Conservation (phyloP, 1,140 invertebrate species). For the Sitodiplosis mosellana region DNA sequence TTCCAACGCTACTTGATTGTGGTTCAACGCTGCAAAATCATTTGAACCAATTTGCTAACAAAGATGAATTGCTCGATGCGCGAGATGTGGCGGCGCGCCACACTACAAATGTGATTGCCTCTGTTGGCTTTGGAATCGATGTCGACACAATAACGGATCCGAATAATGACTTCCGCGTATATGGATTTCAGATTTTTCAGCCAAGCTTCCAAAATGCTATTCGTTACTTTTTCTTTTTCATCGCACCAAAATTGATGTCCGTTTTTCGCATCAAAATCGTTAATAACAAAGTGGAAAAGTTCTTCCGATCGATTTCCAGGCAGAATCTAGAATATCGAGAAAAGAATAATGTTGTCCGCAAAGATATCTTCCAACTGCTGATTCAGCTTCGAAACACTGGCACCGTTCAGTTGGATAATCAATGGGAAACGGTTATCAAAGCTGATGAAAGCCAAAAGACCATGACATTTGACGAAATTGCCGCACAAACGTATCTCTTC, state of each 20-base stretch:
- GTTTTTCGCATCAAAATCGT: background rate
- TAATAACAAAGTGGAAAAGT: background rate
- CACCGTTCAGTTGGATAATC: slow-evolving; percentile 12
- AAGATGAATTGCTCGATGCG: slow-evolving; percentile 6
- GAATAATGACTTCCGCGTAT: slow-evolving; percentile 10
- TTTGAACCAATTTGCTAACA: slow-evolving; percentile 8
- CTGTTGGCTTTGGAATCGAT: slow-evolving; percentile 21
- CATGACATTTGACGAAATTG: slow-evolving; percentile 16
- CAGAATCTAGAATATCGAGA: slow-evolving; percentile 29
- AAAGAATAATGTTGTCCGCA: slow-evolving; percentile 20
- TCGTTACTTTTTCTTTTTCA: background rate
- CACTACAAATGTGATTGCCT: slow-evolving; percentile 15
- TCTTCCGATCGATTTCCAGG: slow-evolving; percentile 21
- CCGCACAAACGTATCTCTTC: slow-evolving; percentile 19
- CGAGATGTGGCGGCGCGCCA: background rate
- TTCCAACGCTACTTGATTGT: slow-evolving; percentile 20
- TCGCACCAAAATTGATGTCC: background rate
- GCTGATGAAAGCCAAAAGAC: slow-evolving; percentile 7
- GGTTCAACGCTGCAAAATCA: slow-evolving; percentile 17
- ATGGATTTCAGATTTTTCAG: slow-evolving; percentile 21
- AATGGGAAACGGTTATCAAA: slow-evolving; percentile 6
- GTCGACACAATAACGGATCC: slow-evolving; percentile 14
- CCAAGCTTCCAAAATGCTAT: background rate
- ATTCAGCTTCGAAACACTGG: slow-evolving; percentile 26
- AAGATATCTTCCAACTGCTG: slow-evolving; percentile 31